phyloP scores from a whole-genome alignment of 2,797 vertebrate species.

The Squalus acanthias region DNA sequence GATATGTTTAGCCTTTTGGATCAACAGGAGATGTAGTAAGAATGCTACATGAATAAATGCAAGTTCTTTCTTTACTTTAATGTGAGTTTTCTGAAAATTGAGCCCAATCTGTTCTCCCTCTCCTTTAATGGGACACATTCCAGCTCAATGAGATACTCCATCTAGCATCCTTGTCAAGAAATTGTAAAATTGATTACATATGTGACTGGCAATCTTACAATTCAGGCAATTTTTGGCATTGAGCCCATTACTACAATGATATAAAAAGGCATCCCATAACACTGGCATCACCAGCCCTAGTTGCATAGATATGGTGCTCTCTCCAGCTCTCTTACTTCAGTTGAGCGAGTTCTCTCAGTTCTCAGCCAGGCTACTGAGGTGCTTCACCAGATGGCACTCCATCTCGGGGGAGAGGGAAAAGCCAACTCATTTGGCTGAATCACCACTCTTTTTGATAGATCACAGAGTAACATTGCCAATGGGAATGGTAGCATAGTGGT shows the following conservation, averaged over 20 bases:
- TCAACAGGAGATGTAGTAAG: neutral
- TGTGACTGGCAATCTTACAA: neutral
- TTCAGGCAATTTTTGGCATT: neutral
- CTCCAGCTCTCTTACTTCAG: neutral
- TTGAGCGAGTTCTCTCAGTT: no score
- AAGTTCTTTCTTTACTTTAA: neutral
- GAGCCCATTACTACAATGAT: neutral
- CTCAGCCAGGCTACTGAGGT: neutral
- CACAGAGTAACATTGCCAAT: no score
- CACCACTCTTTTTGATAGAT: neutral
- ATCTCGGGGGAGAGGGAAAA: neutral
- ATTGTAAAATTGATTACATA: neutral
- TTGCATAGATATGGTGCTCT: neutral
- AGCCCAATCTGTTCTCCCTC: neutral
- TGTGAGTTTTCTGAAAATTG: neutral
- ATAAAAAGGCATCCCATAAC: neutral
- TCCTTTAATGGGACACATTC: neutral
- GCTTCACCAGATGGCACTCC: neutral
- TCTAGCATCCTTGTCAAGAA: neutral
- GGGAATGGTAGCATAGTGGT: no score
- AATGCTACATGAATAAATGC: neutral
- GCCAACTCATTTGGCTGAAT: neutral
- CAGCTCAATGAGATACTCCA: neutral
- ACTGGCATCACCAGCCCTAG: neutral
- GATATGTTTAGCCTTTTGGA: neutral